Percentiles rank a stretch among this genome's conserved stretches.
These are phyloP conservation scores for Camponotus fellah DNA, from an alignment of 2,888 invertebrate species.

Conservation along the genomic window DNA sequence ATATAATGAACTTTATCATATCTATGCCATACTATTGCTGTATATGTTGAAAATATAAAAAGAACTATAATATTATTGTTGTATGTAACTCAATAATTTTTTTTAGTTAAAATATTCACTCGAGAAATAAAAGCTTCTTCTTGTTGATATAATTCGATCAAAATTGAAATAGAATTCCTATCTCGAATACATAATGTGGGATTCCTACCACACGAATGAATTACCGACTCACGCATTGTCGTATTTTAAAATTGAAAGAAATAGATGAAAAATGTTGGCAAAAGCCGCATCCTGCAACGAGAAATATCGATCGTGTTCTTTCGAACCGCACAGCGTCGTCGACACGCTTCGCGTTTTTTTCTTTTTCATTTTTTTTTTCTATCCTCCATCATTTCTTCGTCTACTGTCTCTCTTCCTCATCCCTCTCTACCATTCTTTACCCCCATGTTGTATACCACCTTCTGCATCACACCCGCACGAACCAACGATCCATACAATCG, in stretches of 20 bases:
- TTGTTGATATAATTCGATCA: slow-evolving; percentile 7
- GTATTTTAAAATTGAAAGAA: slow-evolving; percentile 22
- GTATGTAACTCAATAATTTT: not conserved
- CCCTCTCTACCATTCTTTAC: slow-evolving; percentile 29
- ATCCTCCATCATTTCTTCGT: slow-evolving; percentile 1
- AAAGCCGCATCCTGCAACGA: slow-evolving; percentile 65
- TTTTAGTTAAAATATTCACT: not conserved
- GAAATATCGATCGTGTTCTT: slow-evolving; percentile 78
- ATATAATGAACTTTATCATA: not conserved
- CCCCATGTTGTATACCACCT: slow-evolving; percentile 36
- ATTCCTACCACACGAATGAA: not conserved
- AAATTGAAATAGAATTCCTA: not conserved
- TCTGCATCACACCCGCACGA: slow-evolving; percentile 22
- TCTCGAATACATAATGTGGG: not conserved
- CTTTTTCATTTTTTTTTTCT: slow-evolving; percentile 11
- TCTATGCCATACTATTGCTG: not conserved
- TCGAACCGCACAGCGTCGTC: slow-evolving; percentile 69
- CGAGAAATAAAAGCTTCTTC: not conserved
- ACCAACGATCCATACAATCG: slow-evolving; percentile 35
- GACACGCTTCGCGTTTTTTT: slow-evolving; percentile 55
- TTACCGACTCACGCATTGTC: slow-evolving; percentile 37
- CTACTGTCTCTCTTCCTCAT: slow-evolving; percentile 50
- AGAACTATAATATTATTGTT: not conserved
- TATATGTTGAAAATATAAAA: not conserved
- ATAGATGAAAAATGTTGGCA: slow-evolving; percentile 53